Percentiles rank a stretch among this genome's conserved stretches.
phyloP scores from a whole-genome alignment of 2,113 vertebrate species.

The Ictidomys tridecemlineatus region DNA sequence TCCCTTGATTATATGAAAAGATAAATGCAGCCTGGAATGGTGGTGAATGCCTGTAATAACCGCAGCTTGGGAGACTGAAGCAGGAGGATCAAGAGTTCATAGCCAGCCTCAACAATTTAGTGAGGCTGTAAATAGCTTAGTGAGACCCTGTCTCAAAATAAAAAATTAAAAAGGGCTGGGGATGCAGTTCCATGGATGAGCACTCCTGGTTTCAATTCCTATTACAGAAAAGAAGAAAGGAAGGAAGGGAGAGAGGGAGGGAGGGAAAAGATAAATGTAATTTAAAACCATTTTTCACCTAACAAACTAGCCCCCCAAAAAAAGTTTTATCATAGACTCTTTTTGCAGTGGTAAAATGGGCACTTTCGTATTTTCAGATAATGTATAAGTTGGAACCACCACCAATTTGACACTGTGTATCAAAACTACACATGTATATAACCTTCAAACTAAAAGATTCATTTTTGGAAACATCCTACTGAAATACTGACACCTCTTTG shows the following conservation, averaged over 20 bases:
- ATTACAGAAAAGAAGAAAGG: too few relatives aligned
- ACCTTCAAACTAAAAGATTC: not conserved
- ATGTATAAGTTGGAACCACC: not conserved
- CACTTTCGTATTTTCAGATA: not conserved
- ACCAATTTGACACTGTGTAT: not conserved
- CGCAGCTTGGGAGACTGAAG: too few relatives aligned
- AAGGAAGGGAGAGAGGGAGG: too few relatives aligned
- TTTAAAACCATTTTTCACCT: not conserved
- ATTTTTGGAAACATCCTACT: conserved; percentile 11
- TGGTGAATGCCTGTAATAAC: too few relatives aligned
- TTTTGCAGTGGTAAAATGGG: not conserved
- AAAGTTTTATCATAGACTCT: not conserved
- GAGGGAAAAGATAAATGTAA: not conserved
- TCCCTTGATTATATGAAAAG: conserved; percentile 18
- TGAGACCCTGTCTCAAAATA: too few relatives aligned
- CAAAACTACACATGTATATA: conserved; percentile 9
- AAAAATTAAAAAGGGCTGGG: too few relatives aligned
- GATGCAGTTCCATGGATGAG: too few relatives aligned
- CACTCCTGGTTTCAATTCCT: too few relatives aligned
- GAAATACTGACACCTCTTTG: not conserved
- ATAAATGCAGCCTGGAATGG: not conserved
- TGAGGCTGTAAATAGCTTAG: too few relatives aligned
- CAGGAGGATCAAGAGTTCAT: too few relatives aligned
- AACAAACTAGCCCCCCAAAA: not conserved
- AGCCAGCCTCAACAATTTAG: too few relatives aligned